Evolutionary conservation across 2,888 invertebrate genomes (phyloP).

Genomic region (Cinara cedri): DNA sequence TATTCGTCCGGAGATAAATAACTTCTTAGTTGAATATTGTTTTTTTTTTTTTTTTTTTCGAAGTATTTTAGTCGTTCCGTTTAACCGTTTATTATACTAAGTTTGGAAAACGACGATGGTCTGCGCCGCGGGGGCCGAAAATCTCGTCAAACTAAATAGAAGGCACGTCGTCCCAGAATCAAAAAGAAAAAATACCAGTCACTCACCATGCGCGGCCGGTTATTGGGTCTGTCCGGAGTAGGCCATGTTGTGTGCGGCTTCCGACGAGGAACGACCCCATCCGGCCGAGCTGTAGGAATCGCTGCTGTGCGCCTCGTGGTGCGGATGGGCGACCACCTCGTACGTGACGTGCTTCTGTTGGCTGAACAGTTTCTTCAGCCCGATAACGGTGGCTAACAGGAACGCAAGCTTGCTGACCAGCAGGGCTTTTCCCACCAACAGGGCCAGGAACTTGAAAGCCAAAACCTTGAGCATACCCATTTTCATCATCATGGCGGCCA

Average conservation of each 20-base stretch:
- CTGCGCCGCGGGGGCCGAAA: no score
- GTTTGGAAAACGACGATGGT: no score
- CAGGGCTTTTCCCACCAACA: slow-evolving; percentile 84
- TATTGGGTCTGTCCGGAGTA: slow-evolving; percentile 68
- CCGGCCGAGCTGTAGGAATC: slow-evolving; percentile 62
- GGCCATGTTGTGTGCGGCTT: slow-evolving; percentile 69
- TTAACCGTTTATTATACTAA: no score
- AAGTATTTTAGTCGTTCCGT: no score
- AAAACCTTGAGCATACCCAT: slow-evolving; percentile 80
- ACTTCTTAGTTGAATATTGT: no score
- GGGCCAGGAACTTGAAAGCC: slow-evolving; percentile 79
- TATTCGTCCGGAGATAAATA: no score
- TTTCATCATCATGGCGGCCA: slow-evolving; percentile 80
- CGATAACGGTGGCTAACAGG: slow-evolving; percentile 79
- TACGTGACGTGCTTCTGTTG: slow-evolving; percentile 77
- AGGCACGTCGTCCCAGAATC: no score
- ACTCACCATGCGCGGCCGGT: not conserved
- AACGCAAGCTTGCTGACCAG: slow-evolving; percentile 84
- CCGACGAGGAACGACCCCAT: slow-evolving; percentile 60
- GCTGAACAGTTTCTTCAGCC: slow-evolving; percentile 80
- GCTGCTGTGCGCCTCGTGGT: slow-evolving; percentile 65
- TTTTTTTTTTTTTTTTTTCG: no score
- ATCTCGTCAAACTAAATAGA: no score
- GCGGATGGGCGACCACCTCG: slow-evolving; percentile 76
- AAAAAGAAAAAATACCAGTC: no score